Evolutionary conservation across 2,797 vertebrate genomes (phyloP), one percentile per base, ranked within the genome.

Genomic region (Danionella dracula): DNA sequence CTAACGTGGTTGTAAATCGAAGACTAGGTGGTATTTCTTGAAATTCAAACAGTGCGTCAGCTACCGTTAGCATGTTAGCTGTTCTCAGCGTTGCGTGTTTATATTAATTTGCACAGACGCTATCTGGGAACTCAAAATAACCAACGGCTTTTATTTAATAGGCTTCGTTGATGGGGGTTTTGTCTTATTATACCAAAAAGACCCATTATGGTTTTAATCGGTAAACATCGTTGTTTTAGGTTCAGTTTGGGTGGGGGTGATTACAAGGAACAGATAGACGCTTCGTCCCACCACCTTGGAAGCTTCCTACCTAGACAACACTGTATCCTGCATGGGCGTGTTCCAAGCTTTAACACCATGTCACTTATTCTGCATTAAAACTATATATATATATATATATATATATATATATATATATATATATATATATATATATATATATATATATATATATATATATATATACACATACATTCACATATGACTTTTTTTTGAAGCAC

Each of bases 201-300:
- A 42, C 12, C 2, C 8, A 12, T 21, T 8, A 1, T 12, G 44
- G 1, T 1, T 16, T 9, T 8, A 56, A 11, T 29, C 46, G 20
- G 20, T 10, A 20, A 3, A 48, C 16, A 55, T 56, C 29, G 21
- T 16, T 16, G 7, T 50, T 15, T 38, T 53, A 51, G 8, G 37
- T 40, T 23, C 49, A 21, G 50, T 54, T 45, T 51, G 32, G 7
- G 34, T 37, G 40, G 16, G 8, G 42, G 34, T 49, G 16, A 66
- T 49, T 57, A 57, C 31, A 57, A 31, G 21, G 16, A 57, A 57
- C 42, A 55, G 13, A 65, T 57, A 57, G 17, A 29, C 20, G 34
- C 34, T 37, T 40, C 23, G 32, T 40, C 1, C 2, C 23, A 21
- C 40, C 56, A 40, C n/a, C 11, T 3, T 40, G 21, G 19, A 42